A percentile compares a stretch with the other conserved stretches of the same genome.
These are phyloP conservation scores for Mungos mungo DNA, from an alignment of 2,113 vertebrate species.

Conservation along the genomic window DNA sequence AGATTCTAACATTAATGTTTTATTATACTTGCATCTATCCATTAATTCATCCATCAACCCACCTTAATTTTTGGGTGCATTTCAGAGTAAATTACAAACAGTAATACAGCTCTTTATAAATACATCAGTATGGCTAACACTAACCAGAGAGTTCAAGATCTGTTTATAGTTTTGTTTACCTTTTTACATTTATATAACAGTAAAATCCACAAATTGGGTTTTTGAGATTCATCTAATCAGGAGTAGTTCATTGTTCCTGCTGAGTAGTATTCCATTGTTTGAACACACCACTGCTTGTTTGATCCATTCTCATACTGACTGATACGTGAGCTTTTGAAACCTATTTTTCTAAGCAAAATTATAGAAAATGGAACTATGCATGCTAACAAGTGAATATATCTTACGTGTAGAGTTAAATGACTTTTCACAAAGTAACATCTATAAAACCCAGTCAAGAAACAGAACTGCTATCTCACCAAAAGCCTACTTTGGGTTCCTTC, in stretches of 20 bases:
- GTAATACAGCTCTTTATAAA: background rate
- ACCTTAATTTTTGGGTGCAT: background rate
- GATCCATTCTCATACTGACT: background rate
- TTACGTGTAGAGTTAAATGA: background rate
- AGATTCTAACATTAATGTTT: background rate
- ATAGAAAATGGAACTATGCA: background rate
- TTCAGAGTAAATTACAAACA: background rate
- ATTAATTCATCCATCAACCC: background rate
- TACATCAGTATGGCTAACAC: background rate
- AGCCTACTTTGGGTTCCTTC: background rate
- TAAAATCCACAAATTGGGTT: background rate
- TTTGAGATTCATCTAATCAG: background rate
- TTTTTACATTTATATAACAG: background rate
- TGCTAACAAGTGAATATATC: background rate
- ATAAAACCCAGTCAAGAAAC: background rate
- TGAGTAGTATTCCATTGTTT: background rate
- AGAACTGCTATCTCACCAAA: background rate
- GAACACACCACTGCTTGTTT: background rate
- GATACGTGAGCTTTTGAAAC: background rate
- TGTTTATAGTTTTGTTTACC: background rate
- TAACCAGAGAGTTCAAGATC: background rate
- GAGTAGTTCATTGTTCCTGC: background rate
- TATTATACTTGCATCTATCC: background rate
- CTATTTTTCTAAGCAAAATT: background rate
- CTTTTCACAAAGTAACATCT: background rate